Evolutionary conservation across 2,888 invertebrate genomes (phyloP).

Genomic region (Ceramica pisi): DNA sequence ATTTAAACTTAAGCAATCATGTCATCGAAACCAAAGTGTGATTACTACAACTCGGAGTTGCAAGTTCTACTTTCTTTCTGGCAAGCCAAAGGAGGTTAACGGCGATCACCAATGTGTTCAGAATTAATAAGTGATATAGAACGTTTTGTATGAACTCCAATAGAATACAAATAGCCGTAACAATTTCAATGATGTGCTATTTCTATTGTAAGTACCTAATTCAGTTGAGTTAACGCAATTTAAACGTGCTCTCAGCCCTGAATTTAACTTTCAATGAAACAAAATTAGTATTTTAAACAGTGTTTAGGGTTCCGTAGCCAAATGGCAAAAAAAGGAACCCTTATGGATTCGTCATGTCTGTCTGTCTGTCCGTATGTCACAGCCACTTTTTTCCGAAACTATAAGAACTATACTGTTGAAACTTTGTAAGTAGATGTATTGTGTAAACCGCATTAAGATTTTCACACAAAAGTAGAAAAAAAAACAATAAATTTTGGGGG

Average conservation of each 20-base stretch:
- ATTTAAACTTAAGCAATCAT: conserved; percentile 71
- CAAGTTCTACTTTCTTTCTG: conserved; percentile 84
- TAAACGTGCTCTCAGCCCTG: conserved; percentile 1
- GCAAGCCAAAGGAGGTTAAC: conserved; percentile 87
- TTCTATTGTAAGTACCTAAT: conserved; percentile 32
- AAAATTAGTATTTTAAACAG: no score
- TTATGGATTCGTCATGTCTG: no score
- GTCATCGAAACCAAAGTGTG: conserved; percentile 70
- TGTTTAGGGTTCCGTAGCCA: no score
- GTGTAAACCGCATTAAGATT: no score
- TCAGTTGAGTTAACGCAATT: conserved; percentile 17
- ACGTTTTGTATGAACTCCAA: conserved; percentile 67
- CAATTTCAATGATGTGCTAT: conserved; percentile 51
- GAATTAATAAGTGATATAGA: conserved; percentile 81
- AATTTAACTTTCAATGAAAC: neutral
- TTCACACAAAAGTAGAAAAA: no score
- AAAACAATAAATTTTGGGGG: no score
- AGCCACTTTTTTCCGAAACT: no score
- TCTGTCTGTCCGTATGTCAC: no score
- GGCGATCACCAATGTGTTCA: conserved; percentile 81
- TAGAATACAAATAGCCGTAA: conserved; percentile 78
- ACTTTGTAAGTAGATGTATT: no score
- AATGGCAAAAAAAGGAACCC: no score
- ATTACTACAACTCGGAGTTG: conserved; percentile 60
- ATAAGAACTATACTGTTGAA: no score